Evolutionary conservation across 2,113 vertebrate genomes (phyloP).

Genomic region (Sus scrofa): T2T-Sscrofa CM000826.6:22328501-22329000

Average conservation of each 20-base stretch:
- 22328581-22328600: background rate
- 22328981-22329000: background rate
- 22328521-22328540: background rate
- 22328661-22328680: background rate
- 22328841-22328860: background rate
- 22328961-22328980: background rate
- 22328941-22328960: background rate
- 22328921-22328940: background rate
- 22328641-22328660: background rate
- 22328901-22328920: background rate
- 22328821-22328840: background rate
- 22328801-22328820: background rate
- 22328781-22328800: no score
- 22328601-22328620: background rate
- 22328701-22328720: no score
- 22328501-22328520: background rate
- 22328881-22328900: background rate
- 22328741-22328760: no score
- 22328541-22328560: background rate
- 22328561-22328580: background rate
- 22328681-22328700: no score
- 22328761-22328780: no score
- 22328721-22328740: no score
- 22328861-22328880: background rate
- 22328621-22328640: background rate